A percentile compares a stretch with the other conserved stretches of the same genome.
phyloP scores from a whole-genome alignment of 2,888 invertebrate species.

The Perdita meconis region DNA sequence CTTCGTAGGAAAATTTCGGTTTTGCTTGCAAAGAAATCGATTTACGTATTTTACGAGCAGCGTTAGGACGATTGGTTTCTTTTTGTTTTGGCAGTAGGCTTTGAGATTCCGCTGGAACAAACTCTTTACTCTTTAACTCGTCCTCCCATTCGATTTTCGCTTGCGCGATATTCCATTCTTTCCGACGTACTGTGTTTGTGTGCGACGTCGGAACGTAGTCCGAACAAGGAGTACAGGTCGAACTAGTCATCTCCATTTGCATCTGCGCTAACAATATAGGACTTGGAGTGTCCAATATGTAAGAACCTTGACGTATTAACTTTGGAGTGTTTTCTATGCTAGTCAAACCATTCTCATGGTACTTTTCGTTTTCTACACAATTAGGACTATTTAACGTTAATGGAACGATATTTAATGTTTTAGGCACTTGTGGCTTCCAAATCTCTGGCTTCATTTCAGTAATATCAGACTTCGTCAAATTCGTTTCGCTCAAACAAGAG shows the following conservation, averaged over 20 bases:
- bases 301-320: slow-evolving; percentile 90
- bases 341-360: slow-evolving; percentile 38
- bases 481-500: slow-evolving; percentile 69
- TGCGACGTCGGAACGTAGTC: slow-evolving; percentile 73
- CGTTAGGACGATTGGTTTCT: slow-evolving; percentile 61
- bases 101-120: slow-evolving; percentile 40
- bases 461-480: slow-evolving; percentile 65
- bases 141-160: slow-evolving; percentile 78
- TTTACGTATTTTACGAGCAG: slow-evolving; percentile 55
- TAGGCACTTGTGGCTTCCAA: slow-evolving; percentile 81
- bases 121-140: slow-evolving; percentile 60
- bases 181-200: slow-evolving; percentile 65
- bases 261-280: slow-evolving; percentile 89
- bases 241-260: slow-evolving; percentile 81
- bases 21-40: slow-evolving; percentile 59
- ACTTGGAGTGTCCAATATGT: slow-evolving; percentile 91
- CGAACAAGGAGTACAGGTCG: slow-evolving; percentile 48
- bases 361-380: slow-evolving; percentile 7
- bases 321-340: slow-evolving; percentile 78
- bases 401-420: slow-evolving; percentile 80
- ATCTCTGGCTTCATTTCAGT: slow-evolving; percentile 63
- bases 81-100: not conserved
- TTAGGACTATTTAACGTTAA: slow-evolving; percentile 71
- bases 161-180: slow-evolving; percentile 77
- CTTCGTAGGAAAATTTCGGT: slow-evolving; percentile 46